Base-by-base conservation (phyloP, 2,888 invertebrate genomes). In the Cantharis flavilabris region DNA sequence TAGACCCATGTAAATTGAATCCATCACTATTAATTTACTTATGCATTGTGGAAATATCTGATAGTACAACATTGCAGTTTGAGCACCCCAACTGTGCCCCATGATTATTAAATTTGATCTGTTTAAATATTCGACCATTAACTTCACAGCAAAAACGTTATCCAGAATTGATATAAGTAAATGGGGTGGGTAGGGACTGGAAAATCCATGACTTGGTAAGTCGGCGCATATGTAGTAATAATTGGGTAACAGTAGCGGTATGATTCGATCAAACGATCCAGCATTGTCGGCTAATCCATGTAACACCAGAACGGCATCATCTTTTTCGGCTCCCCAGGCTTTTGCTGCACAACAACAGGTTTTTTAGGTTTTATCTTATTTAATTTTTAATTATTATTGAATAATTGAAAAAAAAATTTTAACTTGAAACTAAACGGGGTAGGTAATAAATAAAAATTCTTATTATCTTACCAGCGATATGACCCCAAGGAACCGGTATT, bases 251-350 rank as follows among this genome's bases (percentile, higher is more conserved):
- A 93, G 83, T 16, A 89, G 83, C n/a, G 89, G 89, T 14, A 92
- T 89, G 2, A 93, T 84, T 0, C 89, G 88, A 75, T 92, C 89
- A 85, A 92, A 93, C 65, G 90, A 89, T 1, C 91, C 91, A 0
- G 91, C 91, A 9, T 92, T 92, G 84, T 93, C 93, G 81, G 90
- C 86, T 76, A 88, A 84, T 0, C 93, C 93, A 81, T 93, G 93
- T 23, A 92, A 87, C 4, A 91, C 88, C 20, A 93, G 84, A 9
- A 92, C 89, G 0, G 91, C 90, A 2, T 90, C 89, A 69, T 90
- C 86, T 20, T 85, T 84, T 82, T 89, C 88, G 77, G 90, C 86
- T 0, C 93, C 93, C 92, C 92, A 93, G 77, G 91, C 89, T 85
- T 92, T 89, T 16, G 90, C 93, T 92, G 85, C 7, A 88, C 88